Evolutionary conservation across 1,140 invertebrate genomes (phyloP).

Genomic region (Metopolophium dirhodum): DNA sequence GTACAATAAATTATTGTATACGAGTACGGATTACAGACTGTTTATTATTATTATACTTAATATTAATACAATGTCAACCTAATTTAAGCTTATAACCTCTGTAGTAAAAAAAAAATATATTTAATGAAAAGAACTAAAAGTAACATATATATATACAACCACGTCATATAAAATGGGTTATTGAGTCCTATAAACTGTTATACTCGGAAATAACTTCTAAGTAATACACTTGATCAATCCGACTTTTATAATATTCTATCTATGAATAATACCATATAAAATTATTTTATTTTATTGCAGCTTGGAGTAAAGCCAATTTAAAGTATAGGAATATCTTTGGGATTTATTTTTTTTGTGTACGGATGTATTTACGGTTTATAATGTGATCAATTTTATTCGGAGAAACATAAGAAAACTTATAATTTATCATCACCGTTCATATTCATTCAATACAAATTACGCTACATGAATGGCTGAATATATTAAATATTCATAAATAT

Average conservation of each 20-base stretch:
- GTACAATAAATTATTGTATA: neutral
- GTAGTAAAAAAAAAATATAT: neutral
- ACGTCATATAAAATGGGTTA: neutral
- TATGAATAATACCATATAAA: neutral
- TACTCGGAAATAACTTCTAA: neutral
- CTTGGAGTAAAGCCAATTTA: neutral
- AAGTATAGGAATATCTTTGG: neutral
- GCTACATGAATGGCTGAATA: neutral
- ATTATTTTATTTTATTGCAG: neutral
- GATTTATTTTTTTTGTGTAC: neutral
- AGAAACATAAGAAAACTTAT: neutral
- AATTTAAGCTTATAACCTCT: neutral
- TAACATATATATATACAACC: neutral
- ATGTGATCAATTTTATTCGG: neutral
- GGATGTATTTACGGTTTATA: neutral
- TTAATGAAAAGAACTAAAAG: neutral
- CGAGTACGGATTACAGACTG: neutral
- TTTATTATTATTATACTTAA: neutral
- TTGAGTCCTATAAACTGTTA: neutral
- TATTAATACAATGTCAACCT: neutral
- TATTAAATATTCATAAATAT: too few relatives aligned
- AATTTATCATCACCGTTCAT: neutral
- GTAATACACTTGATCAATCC: neutral
- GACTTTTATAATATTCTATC: neutral
- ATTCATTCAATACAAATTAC: neutral